phyloP scores from a whole-genome alignment of 2,888 invertebrate genomes.

The Steinernema hermaphroditum region DNA sequence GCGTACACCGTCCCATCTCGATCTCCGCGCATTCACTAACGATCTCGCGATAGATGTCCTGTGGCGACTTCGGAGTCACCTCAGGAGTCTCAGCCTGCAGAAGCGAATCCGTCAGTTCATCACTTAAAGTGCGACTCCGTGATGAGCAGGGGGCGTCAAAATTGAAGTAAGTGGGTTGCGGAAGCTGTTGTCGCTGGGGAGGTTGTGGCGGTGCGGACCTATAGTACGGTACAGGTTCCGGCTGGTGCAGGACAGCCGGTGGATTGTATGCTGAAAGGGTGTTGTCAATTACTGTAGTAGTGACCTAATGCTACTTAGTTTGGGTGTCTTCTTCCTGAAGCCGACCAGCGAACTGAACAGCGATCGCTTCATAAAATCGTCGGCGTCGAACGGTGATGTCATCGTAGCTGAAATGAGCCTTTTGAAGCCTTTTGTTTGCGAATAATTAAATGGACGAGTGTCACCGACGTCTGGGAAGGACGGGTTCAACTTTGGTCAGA shows the following conservation, averaged over 20 bases:
- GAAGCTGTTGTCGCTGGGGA: neutral
- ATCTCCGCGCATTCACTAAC: constrained; percentile 48
- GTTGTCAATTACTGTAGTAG: too few relatives aligned
- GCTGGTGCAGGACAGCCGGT: constrained; percentile 15
- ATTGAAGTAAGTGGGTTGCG: constrained; percentile 8
- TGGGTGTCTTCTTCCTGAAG: constrained; percentile 43
- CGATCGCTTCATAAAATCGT: constrained; percentile 57
- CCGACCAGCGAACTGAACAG: constrained; percentile 56
- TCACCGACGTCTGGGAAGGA: neutral
- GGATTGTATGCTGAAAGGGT: neutral
- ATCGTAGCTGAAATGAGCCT: constrained; percentile 37
- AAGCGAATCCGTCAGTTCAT: constrained; percentile 41
- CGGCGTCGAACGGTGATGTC: constrained; percentile 56
- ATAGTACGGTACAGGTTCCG: constrained; percentile 3
- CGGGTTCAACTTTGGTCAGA: constrained; percentile 31
- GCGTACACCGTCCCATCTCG: constrained; percentile 37
- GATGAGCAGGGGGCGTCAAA: constrained; percentile 19
- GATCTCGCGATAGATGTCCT: constrained; percentile 50
- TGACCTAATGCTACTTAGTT: neutral
- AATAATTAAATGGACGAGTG: neutral
- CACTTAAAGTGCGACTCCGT: constrained; percentile 34
- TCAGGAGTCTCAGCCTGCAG: constrained; percentile 40
- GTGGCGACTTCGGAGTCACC: constrained; percentile 36
- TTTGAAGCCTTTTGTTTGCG: neutral
- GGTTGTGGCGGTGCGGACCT: neutral